Conservation (phyloP, 2,888 invertebrate species). For the Caenorhabditis sulstoni region DNA sequence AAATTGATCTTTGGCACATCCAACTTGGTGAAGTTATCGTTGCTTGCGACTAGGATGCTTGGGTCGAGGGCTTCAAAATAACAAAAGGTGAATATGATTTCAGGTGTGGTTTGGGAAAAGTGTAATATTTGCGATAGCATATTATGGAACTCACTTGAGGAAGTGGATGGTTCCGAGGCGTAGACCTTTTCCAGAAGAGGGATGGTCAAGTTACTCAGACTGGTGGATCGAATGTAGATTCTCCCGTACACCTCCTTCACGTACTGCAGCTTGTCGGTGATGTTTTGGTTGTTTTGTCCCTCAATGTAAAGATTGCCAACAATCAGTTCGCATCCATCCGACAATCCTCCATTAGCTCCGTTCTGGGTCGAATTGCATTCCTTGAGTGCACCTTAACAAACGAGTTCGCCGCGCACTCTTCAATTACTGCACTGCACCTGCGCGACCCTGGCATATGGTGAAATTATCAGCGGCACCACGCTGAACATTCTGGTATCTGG, state of each 20-base stretch:
- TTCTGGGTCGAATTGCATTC: constrained; percentile 45
- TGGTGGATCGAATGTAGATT: constrained; percentile 50
- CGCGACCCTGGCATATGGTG: constrained; percentile 52
- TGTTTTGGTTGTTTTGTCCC: constrained; percentile 48
- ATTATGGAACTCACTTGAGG: constrained; percentile 31
- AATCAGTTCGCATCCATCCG: constrained; percentile 52
- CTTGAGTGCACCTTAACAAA: constrained; percentile 35
- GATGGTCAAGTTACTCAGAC: constrained; percentile 32
- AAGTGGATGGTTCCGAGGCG: constrained; percentile 30
- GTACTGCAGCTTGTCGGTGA: constrained; percentile 42
- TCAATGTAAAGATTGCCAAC: constrained; percentile 50
- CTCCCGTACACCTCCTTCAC: constrained; percentile 58
- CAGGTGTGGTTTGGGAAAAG: too few species aligned
- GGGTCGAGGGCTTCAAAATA: constrained; percentile 49
- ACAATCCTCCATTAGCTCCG: constrained; percentile 39
- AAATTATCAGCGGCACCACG: constrained; percentile 43
- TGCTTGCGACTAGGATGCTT: constrained; percentile 27
- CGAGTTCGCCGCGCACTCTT: too few species aligned
- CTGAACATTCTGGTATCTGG: constrained; percentile 51
- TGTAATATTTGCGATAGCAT: too few species aligned
- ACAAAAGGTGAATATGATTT: too few species aligned
- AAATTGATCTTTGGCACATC: constrained; percentile 52
- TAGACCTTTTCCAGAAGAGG: constrained; percentile 56
- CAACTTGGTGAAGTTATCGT: constrained; percentile 54
- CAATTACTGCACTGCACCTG: background rate